These are phyloP conservation scores for Albula goreensis DNA, from an alignment of 2,113 vertebrate species.

Conservation along the genomic window DNA sequence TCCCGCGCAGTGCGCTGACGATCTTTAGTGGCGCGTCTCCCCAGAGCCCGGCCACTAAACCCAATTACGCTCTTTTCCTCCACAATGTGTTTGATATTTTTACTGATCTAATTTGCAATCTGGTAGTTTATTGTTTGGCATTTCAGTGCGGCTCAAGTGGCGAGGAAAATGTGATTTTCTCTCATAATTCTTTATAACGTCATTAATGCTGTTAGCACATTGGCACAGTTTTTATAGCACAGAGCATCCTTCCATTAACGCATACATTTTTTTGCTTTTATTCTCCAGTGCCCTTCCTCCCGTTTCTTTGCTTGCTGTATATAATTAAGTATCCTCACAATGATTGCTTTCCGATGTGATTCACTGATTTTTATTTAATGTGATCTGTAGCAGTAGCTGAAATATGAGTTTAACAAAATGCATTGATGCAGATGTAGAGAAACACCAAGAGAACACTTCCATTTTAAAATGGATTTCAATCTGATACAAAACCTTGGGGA, in stretches of 20 bases:
- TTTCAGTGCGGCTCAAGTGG: slow-evolving; percentile 99
- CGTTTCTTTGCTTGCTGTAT: slow-evolving; percentile 61
- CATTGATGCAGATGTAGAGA: background rate
- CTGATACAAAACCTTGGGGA: background rate
- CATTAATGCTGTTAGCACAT: slow-evolving; percentile 94
- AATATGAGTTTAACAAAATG: slow-evolving; percentile 37
- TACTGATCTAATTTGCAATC: slow-evolving; percentile 99
- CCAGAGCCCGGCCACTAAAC: slow-evolving; percentile 91
- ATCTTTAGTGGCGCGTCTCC: slow-evolving; percentile 95
- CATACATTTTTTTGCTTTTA: slow-evolving; percentile 69
- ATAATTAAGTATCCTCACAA: slow-evolving; percentile 75
- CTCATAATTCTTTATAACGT: slow-evolving; percentile 99
- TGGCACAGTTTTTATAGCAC: slow-evolving; percentile 83
- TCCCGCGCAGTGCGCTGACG: slow-evolving; percentile 89
- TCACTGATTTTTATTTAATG: slow-evolving; percentile 65
- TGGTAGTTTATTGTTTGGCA: slow-evolving; percentile 99
- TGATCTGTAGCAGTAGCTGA: slow-evolving; percentile 40
- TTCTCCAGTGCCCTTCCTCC: slow-evolving; percentile 58
- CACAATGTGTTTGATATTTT: slow-evolving; percentile 99
- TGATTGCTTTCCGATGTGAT: slow-evolving; percentile 65
- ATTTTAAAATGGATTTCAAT: background rate
- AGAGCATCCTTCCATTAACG: slow-evolving; percentile 66
- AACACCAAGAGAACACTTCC: background rate
- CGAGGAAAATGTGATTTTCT: slow-evolving; percentile 99
- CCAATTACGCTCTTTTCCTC: slow-evolving; percentile 99